Evolutionary conservation across 2,888 invertebrate species (phyloP).

Genomic region (Nezara viridula): DNA sequence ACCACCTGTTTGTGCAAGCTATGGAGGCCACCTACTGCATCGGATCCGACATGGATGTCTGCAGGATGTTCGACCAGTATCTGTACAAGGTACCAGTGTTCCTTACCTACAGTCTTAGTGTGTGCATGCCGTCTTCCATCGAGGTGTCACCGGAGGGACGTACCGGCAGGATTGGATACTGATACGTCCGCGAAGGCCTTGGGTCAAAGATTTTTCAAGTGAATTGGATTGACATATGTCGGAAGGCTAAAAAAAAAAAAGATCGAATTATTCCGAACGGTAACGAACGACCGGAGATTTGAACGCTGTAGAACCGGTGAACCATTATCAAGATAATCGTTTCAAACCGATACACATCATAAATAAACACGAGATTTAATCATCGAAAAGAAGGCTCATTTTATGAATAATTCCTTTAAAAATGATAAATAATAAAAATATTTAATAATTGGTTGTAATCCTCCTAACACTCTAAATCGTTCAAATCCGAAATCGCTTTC

Average conservation of each 20-base stretch:
- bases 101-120: not conserved
- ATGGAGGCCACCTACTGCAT: conserved; percentile 78
- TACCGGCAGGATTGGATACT: not conserved
- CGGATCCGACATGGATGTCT: conserved; percentile 74
- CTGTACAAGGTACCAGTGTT: conserved; percentile 73
- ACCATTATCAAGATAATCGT: not conserved
- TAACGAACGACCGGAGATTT: not conserved
- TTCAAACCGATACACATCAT: not conserved
- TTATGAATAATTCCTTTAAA: not conserved
- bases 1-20: conserved; percentile 68
- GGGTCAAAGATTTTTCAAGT: not conserved
- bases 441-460: no score
- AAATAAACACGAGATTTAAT: not conserved
- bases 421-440: no score
- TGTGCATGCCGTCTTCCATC: not conserved
- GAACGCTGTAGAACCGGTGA: conserved; percentile 20
- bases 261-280: not conserved
- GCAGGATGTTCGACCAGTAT: conserved; percentile 79
- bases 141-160: not conserved
- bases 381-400: not conserved
- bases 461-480: not conserved
- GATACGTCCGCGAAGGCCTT: not conserved
- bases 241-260: not conserved
- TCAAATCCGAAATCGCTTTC: not conserved
- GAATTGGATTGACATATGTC: not conserved